Evolutionary conservation across 2,888 invertebrate genomes (phyloP).

Genomic region (Ctenicera cuprea): DNA sequence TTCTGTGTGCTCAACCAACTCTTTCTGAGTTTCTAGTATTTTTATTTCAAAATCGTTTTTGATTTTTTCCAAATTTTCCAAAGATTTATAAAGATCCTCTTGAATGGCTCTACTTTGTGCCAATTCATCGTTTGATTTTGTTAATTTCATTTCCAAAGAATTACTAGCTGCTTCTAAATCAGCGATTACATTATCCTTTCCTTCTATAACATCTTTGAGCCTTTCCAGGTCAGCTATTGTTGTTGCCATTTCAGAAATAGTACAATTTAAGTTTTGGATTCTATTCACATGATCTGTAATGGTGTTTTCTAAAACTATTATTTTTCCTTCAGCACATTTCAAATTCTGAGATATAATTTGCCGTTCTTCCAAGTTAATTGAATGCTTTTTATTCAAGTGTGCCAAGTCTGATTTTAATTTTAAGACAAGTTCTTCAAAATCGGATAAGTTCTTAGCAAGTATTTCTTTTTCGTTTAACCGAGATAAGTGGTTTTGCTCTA

Average conservation of each 20-base stretch:
- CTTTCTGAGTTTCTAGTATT: conserved; percentile 38
- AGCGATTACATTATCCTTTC: conserved; percentile 33
- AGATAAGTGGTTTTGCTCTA: conserved; percentile 21
- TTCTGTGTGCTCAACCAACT: conserved; percentile 42
- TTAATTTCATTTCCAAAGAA: conserved; percentile 20
- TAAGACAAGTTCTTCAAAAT: conserved; percentile 39
- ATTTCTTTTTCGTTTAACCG: conserved; percentile 35
- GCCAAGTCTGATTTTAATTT: conserved; percentile 37
- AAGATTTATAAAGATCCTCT: conserved; percentile 22
- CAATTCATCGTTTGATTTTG: conserved; percentile 1
- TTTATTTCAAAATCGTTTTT: conserved; percentile 48
- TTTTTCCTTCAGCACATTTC: conserved; percentile 35
- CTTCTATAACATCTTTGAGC: conserved; percentile 26
- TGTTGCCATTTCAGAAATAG: conserved; percentile 44
- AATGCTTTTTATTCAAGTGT: conserved; percentile 44
- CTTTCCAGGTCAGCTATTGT: conserved; percentile 49
- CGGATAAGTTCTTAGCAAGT: conserved; percentile 2
- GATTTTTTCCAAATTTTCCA: conserved; percentile 37
- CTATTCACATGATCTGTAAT: conserved; percentile 44
- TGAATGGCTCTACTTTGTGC: background rate
- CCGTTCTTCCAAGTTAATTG: conserved; percentile 40
- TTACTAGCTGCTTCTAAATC: conserved; percentile 40
- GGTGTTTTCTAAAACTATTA: conserved; percentile 40
- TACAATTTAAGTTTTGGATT: conserved; percentile 43
- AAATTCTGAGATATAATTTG: conserved; percentile 41